A percentile compares a stretch with the other conserved stretches of the same genome.
phyloP scores from a whole-genome alignment of 2,888 invertebrate species.

The Adineta ricciae region DNA sequence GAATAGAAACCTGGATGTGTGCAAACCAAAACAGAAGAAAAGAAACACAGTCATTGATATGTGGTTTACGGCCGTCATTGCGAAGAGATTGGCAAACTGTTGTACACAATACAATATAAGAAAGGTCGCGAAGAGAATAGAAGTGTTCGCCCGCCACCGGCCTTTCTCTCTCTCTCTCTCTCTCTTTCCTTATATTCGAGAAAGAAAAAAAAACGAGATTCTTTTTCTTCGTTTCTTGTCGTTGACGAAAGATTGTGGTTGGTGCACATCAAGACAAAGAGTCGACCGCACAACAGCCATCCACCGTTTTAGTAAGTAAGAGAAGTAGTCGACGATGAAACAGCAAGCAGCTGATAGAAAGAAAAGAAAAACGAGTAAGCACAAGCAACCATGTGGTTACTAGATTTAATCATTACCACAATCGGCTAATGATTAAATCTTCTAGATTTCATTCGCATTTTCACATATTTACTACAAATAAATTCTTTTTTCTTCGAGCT shows the following conservation, averaged over 20 bases:
- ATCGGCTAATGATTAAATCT: not conserved
- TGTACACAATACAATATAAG: not conserved
- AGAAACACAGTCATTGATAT: not conserved
- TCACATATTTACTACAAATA: not conserved
- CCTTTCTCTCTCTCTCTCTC: not conserved
- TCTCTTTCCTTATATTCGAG: not conserved
- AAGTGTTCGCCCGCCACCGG: slow-evolving; percentile 1
- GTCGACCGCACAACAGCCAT: slow-evolving; percentile 13
- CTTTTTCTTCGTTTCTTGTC: slow-evolving; percentile 3
- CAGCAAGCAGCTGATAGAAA: not conserved
- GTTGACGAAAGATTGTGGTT: slow-evolving; percentile 8
- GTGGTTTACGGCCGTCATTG: not conserved
- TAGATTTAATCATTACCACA: not conserved
- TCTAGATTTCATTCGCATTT: not conserved
- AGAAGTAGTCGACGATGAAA: not conserved
- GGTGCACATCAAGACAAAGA: slow-evolving; percentile 15
- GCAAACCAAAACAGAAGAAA: not conserved
- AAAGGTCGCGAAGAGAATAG: slow-evolving; percentile 2
- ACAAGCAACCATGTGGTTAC: not conserved
- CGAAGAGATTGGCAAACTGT: not conserved
- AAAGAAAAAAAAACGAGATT: not conserved
- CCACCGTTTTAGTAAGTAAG: not conserved
- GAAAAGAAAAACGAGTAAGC: slow-evolving; percentile 12
- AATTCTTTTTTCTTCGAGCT: not conserved
- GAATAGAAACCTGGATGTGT: not conserved